Base-by-base conservation (phyloP, 2,888 invertebrate genomes). In the Melangyna quadrimaculata region DNA sequence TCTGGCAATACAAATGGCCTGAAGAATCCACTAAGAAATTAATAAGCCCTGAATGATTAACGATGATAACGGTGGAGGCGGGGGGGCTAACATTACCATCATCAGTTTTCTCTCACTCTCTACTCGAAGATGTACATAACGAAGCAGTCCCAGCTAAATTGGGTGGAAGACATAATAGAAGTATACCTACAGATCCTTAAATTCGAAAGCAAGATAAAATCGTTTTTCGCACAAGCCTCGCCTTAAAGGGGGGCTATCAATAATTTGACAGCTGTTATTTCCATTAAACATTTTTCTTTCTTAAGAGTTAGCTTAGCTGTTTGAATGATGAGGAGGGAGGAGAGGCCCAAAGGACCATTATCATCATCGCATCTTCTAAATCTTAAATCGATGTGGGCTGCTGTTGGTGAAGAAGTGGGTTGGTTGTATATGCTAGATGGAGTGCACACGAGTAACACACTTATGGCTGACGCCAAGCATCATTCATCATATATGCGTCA, bases 261-360 rank as follows among this genome's bases (percentile, higher is more conserved):
- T 87, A 88, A 87, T 87, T 87, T 81, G 87, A 87, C 88, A 88
- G 87, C 88, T 88, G 88, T 82, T 87, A 86, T 79, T 86, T 87
- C 87, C 87, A 87, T 87, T 88, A 87, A 78, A 82, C 82, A 87
- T 83, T 83, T 87, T 80, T 81, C 81, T 81, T 73, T 43, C 77
- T 69, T 51, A 24, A 65, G 65, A 65, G 43, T 65, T 67, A 67
- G 67, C 35, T 35, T n/a, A n/a, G n/a, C n/a, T 35, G 35, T 10
- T 5, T 10, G 3, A n/a, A 22, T 8, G 40, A n/a, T n/a, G n/a
- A n/a, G n/a, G n/a, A 6, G 19, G 48, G 22, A 32, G 45, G 67
- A 17, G 72, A 67, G 51, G 35, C 59, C 22, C 67, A 17, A 48
- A 77, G 48, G 53, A 59, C 45, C 45, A 55, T 17, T 65, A 69